phyloP scores from a whole-genome alignment of 2,888 invertebrate species.

The Pseudococcus viburni region DNA sequence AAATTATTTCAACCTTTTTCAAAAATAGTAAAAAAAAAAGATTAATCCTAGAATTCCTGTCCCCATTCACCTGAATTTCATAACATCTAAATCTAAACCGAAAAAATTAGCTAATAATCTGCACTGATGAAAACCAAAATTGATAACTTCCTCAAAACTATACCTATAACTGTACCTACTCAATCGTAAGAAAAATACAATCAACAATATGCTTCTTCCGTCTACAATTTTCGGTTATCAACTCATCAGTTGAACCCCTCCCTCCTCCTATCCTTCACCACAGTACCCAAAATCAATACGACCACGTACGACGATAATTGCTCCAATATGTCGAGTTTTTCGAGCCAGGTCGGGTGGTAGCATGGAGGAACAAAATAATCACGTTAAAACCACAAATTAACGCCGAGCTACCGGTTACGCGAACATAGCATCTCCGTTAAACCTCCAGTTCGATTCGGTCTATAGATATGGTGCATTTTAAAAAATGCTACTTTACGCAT shows the following conservation, averaged over 20 bases:
- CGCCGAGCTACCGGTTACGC: slow-evolving; percentile 50
- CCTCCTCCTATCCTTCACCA: background rate
- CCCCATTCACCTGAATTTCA: too few relatives aligned
- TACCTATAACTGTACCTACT: too few relatives aligned
- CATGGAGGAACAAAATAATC: background rate
- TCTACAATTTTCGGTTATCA: background rate
- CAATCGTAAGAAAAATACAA: background rate
- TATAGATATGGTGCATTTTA: slow-evolving; percentile 12
- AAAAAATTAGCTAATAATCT: too few relatives aligned
- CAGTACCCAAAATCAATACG: background rate
- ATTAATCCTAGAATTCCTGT: too few relatives aligned
- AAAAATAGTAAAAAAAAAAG: too few relatives aligned
- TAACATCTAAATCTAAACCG: too few relatives aligned
- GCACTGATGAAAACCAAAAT: too few relatives aligned
- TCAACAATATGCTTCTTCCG: background rate
- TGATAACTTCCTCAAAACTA: too few relatives aligned
- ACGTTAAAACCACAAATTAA: slow-evolving; percentile 51
- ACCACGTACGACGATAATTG: background rate
- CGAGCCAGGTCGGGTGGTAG: background rate
- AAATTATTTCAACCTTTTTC: too few relatives aligned
- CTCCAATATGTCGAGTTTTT: background rate
- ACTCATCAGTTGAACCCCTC: background rate
- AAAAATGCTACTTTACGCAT: slow-evolving; percentile 37
- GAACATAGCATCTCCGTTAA: background rate
- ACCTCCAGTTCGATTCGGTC: background rate